phyloP scores from a whole-genome alignment of 2,797 vertebrate species.

The Cuniculus paca region DNA sequence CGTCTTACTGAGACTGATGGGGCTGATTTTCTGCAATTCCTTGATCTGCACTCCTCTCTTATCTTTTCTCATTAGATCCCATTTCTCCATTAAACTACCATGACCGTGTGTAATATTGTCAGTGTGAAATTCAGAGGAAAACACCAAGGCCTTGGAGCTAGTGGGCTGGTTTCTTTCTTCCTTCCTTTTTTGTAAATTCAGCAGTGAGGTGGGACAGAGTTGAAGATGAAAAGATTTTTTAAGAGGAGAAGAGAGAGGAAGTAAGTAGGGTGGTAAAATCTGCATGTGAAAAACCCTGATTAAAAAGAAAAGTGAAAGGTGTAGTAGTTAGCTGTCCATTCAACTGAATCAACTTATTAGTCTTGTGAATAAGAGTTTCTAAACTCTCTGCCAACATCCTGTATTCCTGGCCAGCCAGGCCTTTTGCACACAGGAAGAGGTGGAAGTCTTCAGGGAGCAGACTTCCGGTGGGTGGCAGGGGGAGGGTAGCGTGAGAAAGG shows the following conservation, averaged over 20 bases:
- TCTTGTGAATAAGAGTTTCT: background rate
- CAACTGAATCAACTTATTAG: background rate
- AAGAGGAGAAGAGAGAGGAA: slow-evolving; percentile 53
- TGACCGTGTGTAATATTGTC: slow-evolving; percentile 36
- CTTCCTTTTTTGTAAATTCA: background rate
- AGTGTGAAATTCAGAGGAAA: slow-evolving; percentile 50
- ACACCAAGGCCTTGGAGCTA: background rate
- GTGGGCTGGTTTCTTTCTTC: background rate
- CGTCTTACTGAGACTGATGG: slow-evolving; percentile 13
- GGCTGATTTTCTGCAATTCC: slow-evolving; percentile 69
- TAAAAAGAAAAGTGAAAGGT: slow-evolving; percentile 35
- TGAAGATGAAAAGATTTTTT: slow-evolving; percentile 55
- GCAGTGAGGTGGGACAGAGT: background rate
- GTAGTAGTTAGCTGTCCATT: background rate
- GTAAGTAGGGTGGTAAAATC: slow-evolving; percentile 37
- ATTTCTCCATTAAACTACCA: slow-evolving; percentile 45
- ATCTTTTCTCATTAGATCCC: slow-evolving; percentile 69
- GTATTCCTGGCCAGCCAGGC: background rate
- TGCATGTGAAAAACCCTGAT: slow-evolving; percentile 37
- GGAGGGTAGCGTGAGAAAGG: background rate
- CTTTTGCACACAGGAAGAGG: background rate
- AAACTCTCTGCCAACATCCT: background rate
- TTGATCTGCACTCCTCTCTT: slow-evolving; percentile 67
- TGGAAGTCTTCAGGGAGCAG: background rate
- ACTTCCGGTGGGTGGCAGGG: background rate